phyloP scores from a whole-genome alignment of 2,888 invertebrate genomes.

The Mimas tiliae region DNA sequence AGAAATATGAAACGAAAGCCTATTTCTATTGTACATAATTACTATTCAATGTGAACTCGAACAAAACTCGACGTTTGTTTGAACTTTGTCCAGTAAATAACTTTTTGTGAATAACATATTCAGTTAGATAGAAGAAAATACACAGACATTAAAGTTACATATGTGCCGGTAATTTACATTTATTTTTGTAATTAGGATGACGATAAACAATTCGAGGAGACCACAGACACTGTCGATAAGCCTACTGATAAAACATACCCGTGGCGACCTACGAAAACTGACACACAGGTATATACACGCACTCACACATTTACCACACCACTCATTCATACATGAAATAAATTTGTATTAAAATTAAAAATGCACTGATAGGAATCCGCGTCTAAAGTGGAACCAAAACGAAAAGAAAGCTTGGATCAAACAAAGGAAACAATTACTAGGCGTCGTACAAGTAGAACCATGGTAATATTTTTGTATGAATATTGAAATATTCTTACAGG shows the following conservation, averaged over 20 bases:
- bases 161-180: conserved; percentile 38
- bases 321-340: conserved; percentile 26
- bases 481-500: neutral
- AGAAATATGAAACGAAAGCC: neutral
- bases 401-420: conserved; percentile 56
- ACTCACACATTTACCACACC: conserved; percentile 43
- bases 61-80: conserved; percentile 39
- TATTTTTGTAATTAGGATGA: conserved; percentile 76
- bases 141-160: conserved; percentile 18
- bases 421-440: conserved; percentile 41
- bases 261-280: conserved; percentile 76
- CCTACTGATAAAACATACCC: conserved; percentile 70
- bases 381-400: conserved; percentile 58
- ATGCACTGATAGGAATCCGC: conserved; percentile 56
- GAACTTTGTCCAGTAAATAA: conserved; percentile 64
- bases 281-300: conserved; percentile 60
- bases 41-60: conserved; percentile 43
- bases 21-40: conserved; percentile 41
- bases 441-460: conserved; percentile 55
- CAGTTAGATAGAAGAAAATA: conserved; percentile 7
- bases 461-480: conserved; percentile 50
- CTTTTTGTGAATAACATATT: conserved; percentile 49
- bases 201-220: conserved; percentile 62
- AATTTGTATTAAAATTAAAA: conserved; percentile 26
- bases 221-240: conserved; percentile 64